Base-by-base conservation (phyloP, 2,888 invertebrate species). In the Chalcis sispes region DNA sequence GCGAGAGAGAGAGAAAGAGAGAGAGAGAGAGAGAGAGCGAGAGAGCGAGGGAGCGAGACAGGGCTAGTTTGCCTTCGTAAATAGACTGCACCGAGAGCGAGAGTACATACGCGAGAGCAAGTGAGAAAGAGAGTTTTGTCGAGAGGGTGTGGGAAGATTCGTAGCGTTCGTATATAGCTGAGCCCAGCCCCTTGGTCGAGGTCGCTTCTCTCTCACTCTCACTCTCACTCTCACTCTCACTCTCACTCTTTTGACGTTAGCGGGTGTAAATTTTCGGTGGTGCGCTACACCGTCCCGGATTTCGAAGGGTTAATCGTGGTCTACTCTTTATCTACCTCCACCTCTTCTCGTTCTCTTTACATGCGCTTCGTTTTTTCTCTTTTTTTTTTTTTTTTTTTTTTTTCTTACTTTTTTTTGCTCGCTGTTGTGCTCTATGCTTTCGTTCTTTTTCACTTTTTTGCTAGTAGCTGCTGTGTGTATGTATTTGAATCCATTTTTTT, bases 231-330 rank as follows among this genome's bases (percentile, higher is more conserved):
- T n/a, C n/a, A n/a, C n/a, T n/a, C n/a, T n/a, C n/a, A n/a, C n/a
- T n/a, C n/a, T n/a, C n/a, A n/a, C n/a, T n/a, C n/a, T n/a, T n/a
- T n/a, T n/a, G n/a, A n/a, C n/a, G n/a, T n/a, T n/a, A 10, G 20
- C 7, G 56, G 48, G 36, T 48, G 42, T 65, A 65, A 71, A 64
- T 72, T 64, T 72, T 69, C 25, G 64, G 62, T 20, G 18, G n/a
- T n/a, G n/a, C n/a, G n/a, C n/a, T n/a, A n/a, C n/a, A n/a, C n/a
- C n/a, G n/a, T n/a, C 29, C 25, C 42, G 56, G 40, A 61, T 61
- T 69, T 56, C 27, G 29, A 46, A 42, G 61, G 62, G 42, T 71
- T 71, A 40, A 58, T 52, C 61, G 61, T 40, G 25, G 52, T 2
- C 50, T 20, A 32, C 25, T 71, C 50, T 40, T 1, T n/a, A 46